A percentile compares a stretch with the other conserved stretches of the same genome.
Conservation (phyloP, 2,888 invertebrate genomes). For the Oithona nana region DNA sequence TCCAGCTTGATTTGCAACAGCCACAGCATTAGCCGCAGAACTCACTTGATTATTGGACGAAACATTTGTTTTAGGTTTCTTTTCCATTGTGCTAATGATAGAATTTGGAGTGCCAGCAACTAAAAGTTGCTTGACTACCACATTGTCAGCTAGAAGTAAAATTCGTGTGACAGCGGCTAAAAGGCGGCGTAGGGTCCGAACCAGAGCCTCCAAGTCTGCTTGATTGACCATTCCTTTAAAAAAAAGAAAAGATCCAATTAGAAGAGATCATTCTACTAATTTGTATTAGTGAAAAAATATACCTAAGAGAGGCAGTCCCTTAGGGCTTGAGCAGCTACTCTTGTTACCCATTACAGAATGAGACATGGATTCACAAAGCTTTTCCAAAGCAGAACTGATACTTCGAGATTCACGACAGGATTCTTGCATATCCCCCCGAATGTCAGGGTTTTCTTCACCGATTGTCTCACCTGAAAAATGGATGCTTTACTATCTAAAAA, state of each 20-base stretch:
- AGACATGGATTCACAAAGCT: constrained; percentile 49
- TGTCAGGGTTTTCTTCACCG: constrained; percentile 92
- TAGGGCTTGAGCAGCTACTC: too few relatives aligned
- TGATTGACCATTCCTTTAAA: not conserved
- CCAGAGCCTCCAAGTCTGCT: constrained; percentile 46
- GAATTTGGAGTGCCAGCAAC: too few relatives aligned
- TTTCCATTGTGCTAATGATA: too few relatives aligned
- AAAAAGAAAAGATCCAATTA: too few relatives aligned
- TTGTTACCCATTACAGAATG: not conserved
- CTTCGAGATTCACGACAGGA: constrained; percentile 90
- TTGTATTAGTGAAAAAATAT: too few relatives aligned
- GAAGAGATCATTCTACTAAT: too few relatives aligned
- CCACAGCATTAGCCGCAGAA: not conserved
- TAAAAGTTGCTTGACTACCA: constrained; percentile 86
- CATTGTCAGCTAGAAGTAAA: constrained; percentile 84
- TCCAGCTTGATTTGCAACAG: not conserved
- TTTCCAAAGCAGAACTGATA: constrained; percentile 75
- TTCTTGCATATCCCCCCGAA: constrained; percentile 91
- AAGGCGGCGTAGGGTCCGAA: constrained; percentile 76
- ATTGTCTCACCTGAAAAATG: too few relatives aligned
- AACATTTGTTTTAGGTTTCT: too few relatives aligned
- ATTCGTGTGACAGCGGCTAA: constrained; percentile 88
- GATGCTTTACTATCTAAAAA: too few relatives aligned
- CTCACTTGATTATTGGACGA: not conserved
- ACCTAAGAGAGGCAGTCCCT: too few relatives aligned